Base-by-base conservation (phyloP, 2,888 invertebrate species). In the Galerucella calmariensis region DNA sequence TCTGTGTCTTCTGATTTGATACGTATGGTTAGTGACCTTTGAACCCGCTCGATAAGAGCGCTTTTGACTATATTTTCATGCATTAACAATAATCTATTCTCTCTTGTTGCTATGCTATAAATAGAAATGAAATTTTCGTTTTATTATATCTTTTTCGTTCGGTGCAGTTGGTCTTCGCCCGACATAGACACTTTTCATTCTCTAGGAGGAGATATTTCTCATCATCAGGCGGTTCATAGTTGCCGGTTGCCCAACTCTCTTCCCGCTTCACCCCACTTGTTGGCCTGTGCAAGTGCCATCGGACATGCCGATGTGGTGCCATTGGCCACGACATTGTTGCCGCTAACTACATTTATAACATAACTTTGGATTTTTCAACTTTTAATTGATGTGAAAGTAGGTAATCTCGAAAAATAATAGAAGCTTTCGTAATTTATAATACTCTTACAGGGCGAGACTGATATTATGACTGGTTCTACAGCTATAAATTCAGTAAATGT, bases 241-340 rank as follows among this genome's bases (percentile, higher is more conserved):
- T 65, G 63, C 46, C 63, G 41, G 41, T 46, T 56, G 56, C 58
- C 67, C 67, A 46, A 46, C 46, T 65, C 66, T 53, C 71, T 53
- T 70, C 56, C 53, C 70, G 63, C 44, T 70, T 63, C 70, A 63
- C 62, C 70, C 69, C 44, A 62, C 65, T 71, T 53, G 69, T 67
- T 67, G 67, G 56, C 68, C 68, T 69, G 59, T 69, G 68, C 63
- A 59, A 59, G 51, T 69, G 69, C 69, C 53, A 69, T 69, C 69
- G 69, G 69, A 69, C 62, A 69, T 69, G 62, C 62, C 69, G 69
- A 69, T 69, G 61, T 27, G 62, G 62, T 62, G 69, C 69, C 69
- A 69, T 69, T 63, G 63, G 63, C 69, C 69, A 63, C 35, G 5
- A 12, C 69, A 20, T 2, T 35, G 69, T 69, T 69, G 69, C 69